Evolutionary conservation across 1,140 invertebrate genomes (phyloP).

Genomic region (Scaptodrosophila lebanonensis): DNA sequence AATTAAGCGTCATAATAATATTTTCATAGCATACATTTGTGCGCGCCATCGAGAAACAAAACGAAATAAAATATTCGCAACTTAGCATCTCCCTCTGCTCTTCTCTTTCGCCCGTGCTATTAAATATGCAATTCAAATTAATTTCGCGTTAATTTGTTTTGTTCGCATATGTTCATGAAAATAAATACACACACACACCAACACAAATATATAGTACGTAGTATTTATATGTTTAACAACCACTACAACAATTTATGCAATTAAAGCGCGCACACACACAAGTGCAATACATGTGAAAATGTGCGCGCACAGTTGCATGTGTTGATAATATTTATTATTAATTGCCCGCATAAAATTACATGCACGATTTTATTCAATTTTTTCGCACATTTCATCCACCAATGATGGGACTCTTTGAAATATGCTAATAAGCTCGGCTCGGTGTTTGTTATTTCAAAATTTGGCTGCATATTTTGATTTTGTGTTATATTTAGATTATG

Average conservation of each 20-base stretch:
- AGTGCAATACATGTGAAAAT: not conserved
- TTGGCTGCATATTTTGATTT: slow-evolving; percentile 4
- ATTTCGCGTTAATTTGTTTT: slow-evolving; percentile 59
- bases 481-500: too few species aligned
- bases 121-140: slow-evolving; percentile 41
- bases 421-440: slow-evolving; percentile 16
- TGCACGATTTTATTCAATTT: slow-evolving; percentile 24
- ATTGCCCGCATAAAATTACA: slow-evolving; percentile 55
- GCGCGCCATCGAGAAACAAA: too few species aligned
- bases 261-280: not conserved
- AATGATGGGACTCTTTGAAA: slow-evolving; percentile 42
- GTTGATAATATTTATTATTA: slow-evolving; percentile 57
- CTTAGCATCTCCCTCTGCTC: too few species aligned
- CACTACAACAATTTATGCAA: too few species aligned
- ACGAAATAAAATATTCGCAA: too few species aligned
- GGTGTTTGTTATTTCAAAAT: slow-evolving; percentile 5
- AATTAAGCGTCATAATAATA: slow-evolving; percentile 26
- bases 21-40: slow-evolving; percentile 21
- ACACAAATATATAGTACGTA: too few species aligned
- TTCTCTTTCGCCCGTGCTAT: not conserved
- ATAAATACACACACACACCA: slow-evolving; percentile 4
- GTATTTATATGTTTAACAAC: too few species aligned
- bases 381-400: slow-evolving; percentile 22
- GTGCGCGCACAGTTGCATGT: slow-evolving; percentile 32
- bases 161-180: slow-evolving; percentile 8